Evolutionary conservation across 2,113 vertebrate genomes (phyloP).

Genomic region (Pristiophorus japonicus): DNA sequence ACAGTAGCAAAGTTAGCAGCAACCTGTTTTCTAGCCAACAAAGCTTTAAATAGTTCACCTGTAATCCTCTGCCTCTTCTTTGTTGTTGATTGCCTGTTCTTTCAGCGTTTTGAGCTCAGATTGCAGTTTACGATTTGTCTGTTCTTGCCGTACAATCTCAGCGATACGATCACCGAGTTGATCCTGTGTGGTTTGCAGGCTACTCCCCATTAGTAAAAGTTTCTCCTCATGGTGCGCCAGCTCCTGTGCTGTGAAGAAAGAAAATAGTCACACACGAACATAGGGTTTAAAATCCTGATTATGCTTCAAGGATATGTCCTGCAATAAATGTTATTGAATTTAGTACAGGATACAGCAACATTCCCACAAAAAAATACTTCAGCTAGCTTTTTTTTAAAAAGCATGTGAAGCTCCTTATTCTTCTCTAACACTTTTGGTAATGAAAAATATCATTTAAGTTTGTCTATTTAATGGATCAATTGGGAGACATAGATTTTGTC

Average conservation of each 20-base stretch:
- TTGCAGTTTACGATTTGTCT: constrained; percentile 44
- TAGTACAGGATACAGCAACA: neutral
- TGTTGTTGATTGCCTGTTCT: constrained; percentile 20
- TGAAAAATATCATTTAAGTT: neutral
- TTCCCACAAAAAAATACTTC: neutral
- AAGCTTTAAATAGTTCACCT: constrained; percentile 46
- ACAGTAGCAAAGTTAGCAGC: neutral
- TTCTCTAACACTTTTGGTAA: neutral
- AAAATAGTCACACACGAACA: neutral
- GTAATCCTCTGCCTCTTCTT: constrained; percentile 44
- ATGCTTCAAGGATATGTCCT: neutral
- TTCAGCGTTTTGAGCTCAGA: constrained; percentile 43
- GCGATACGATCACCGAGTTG: constrained; percentile 43
- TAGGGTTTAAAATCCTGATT: neutral
- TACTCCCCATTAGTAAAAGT: constrained; percentile 41
- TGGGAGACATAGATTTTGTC: neutral
- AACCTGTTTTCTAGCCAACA: neutral
- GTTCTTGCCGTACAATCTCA: constrained; percentile 44
- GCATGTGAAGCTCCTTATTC: neutral
- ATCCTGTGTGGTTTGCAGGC: constrained; percentile 44
- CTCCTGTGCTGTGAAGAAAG: constrained; percentile 49
- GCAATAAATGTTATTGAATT: neutral
- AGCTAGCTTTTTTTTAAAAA: neutral
- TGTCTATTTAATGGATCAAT: neutral
- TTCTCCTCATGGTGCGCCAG: constrained; percentile 51